A percentile compares a stretch with the other conserved stretches of the same genome.
Evolutionary conservation across 2,888 invertebrate genomes (phyloP).

Genomic region (Gibbula magus): DNA sequence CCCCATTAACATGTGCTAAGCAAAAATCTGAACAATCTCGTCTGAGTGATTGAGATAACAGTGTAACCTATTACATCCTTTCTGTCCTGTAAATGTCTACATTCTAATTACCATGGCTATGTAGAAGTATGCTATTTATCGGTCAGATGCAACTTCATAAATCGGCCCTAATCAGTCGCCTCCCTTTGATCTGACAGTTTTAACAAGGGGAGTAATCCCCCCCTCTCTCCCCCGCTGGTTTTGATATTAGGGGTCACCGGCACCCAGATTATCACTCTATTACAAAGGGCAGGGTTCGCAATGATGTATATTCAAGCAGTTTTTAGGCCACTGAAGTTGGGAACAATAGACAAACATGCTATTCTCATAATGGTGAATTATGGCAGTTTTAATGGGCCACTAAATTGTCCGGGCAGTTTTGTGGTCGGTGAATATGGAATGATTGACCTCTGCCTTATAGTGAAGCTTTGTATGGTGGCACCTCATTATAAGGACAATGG

Average conservation of each 20-base stretch:
- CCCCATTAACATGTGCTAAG: too few species aligned
- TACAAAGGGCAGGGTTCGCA: neutral
- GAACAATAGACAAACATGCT: neutral
- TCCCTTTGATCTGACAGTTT: conserved; percentile 9
- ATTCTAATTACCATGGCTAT: too few species aligned
- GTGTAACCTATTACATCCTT: too few species aligned
- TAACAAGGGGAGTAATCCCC: neutral
- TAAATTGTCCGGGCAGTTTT: neutral
- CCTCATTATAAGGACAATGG: too few species aligned
- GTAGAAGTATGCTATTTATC: neutral
- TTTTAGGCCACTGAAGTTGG: neutral
- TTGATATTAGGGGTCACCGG: neutral
- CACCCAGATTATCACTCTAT: neutral
- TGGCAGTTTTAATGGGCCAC: neutral
- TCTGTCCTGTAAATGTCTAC: too few species aligned
- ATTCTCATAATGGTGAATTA: neutral
- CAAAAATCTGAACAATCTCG: too few species aligned
- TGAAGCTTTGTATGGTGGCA: too few species aligned
- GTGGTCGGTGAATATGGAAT: neutral
- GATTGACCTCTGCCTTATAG: too few species aligned
- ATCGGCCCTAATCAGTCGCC: neutral
- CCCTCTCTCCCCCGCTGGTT: conserved; percentile 10
- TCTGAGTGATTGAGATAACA: too few species aligned
- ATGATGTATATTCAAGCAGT: neutral
- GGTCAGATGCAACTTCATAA: neutral